phyloP scores from a whole-genome alignment of 2,797 vertebrate genomes.

The Mareca strepera region DNA sequence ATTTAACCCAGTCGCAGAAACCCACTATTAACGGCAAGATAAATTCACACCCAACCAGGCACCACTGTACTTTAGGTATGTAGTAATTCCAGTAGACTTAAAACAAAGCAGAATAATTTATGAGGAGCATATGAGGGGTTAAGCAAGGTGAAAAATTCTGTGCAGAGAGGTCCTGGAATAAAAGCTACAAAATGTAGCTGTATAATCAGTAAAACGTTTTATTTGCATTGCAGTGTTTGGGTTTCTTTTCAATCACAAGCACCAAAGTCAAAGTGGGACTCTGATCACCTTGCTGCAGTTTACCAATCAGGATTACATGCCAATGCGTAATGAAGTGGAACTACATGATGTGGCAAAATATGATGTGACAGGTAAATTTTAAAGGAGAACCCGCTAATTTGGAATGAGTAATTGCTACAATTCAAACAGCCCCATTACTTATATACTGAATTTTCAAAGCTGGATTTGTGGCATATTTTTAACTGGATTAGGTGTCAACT shows the following conservation, averaged over 20 bases:
- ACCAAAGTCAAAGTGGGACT: not conserved
- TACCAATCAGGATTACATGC: conserved; percentile 14
- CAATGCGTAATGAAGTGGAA: conserved; percentile 2
- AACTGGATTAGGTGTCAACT: conserved; percentile 69
- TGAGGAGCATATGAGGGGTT: not conserved
- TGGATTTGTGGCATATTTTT: conserved; percentile 68
- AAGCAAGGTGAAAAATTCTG: not conserved
- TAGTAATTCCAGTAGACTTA: not conserved
- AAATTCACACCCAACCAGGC: not conserved
- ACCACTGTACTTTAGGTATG: not conserved
- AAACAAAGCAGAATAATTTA: not conserved
- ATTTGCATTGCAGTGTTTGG: not conserved
- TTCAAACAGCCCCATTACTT: conserved; percentile 64
- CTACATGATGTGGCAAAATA: conserved; percentile 50
- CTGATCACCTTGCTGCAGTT: conserved; percentile 16
- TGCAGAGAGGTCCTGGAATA: not conserved
- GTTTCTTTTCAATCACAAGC: not conserved
- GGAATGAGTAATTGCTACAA: conserved; percentile 59
- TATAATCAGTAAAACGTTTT: conserved; percentile 1
- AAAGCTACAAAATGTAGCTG: not conserved
- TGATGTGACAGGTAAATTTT: conserved; percentile 51
- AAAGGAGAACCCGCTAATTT: conserved; percentile 65
- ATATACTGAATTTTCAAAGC: conserved; percentile 62
- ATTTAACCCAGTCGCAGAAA: not conserved
- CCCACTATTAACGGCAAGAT: fast-evolving